Conservation (phyloP, 1,140 invertebrate genomes). For the Apocrypta bakeri region DNA sequence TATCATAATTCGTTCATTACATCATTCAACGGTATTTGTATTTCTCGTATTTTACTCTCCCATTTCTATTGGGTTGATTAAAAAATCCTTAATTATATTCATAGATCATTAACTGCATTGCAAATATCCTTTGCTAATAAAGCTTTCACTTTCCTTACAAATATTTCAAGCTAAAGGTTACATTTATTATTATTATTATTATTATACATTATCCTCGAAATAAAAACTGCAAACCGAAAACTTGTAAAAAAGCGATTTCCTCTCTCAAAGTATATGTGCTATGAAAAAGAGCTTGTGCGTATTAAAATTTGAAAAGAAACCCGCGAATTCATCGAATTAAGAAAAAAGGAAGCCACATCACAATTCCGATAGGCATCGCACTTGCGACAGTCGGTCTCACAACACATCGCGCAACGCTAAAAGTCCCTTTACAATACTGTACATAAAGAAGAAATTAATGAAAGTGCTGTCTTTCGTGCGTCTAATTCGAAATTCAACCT, state of each 20-base stretch:
- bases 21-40: background rate
- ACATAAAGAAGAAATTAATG: conserved; percentile 35
- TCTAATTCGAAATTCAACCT: conserved; percentile 20
- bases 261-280: too few species aligned
- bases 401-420: background rate
- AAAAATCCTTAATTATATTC: background rate
- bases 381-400: conserved; percentile 32
- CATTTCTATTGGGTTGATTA: too few species aligned
- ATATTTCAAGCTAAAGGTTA: background rate
- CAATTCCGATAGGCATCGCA: conserved; percentile 19
- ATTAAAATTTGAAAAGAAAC: background rate
- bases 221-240: too few species aligned
- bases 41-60: background rate
- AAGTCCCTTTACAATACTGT: background rate
- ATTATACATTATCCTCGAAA: too few species aligned
- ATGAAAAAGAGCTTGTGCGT: too few species aligned
- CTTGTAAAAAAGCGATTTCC: background rate
- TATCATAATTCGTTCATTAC: background rate
- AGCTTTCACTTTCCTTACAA: background rate
- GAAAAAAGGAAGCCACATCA: conserved; percentile 23
- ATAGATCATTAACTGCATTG: background rate
- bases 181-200: too few species aligned
- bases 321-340: background rate
- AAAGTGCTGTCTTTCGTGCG: conserved; percentile 42
- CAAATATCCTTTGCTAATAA: background rate